Conservation (phyloP, 2,113 vertebrate genomes). For the Myiozetetes cayanensis region DNA sequence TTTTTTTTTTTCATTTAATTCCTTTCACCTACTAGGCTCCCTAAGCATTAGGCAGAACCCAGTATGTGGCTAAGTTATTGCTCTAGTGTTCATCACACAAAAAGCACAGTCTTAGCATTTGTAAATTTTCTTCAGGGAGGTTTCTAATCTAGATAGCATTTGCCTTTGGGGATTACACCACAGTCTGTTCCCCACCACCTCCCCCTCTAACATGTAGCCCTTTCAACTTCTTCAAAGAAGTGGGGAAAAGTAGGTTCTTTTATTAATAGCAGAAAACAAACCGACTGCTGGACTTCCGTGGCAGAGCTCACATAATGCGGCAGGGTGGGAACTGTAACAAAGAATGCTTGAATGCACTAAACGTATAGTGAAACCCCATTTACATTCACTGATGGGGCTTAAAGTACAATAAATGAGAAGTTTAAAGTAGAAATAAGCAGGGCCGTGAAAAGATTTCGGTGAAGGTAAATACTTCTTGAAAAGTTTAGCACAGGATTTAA, state of each 20-base stretch:
- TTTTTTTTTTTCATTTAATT: conserved; percentile 36
- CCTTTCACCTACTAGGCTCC: conserved; percentile 46
- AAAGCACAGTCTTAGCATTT: conserved; percentile 69
- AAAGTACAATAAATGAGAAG: conserved; percentile 73
- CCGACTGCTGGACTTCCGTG: conserved; percentile 79
- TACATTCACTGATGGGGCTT: conserved; percentile 77
- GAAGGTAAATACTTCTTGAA: conserved; percentile 69
- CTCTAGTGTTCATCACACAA: conserved; percentile 58
- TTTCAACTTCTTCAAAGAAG: conserved; percentile 82
- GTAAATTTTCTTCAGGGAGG: conserved; percentile 68
- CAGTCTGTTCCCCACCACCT: conserved; percentile 70
- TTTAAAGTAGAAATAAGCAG: conserved; percentile 75
- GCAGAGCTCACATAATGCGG: conserved; percentile 74
- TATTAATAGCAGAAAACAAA: conserved; percentile 83
- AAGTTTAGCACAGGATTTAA: conserved; percentile 69
- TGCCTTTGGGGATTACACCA: conserved; percentile 73
- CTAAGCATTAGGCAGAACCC: conserved; percentile 33
- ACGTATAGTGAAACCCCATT: conserved; percentile 77
- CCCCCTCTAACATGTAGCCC: conserved; percentile 72
- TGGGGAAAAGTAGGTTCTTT: conserved; percentile 70
- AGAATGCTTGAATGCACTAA: conserved; percentile 79
- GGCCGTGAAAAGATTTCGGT: conserved; percentile 70
- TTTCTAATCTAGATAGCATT: conserved; percentile 74
- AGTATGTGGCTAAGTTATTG: conserved; percentile 61
- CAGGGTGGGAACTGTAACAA: conserved; percentile 76